These are phyloP conservation scores for Lucinisca nassula DNA, from an alignment of 2,888 invertebrate species.

Conservation along the genomic window DNA sequence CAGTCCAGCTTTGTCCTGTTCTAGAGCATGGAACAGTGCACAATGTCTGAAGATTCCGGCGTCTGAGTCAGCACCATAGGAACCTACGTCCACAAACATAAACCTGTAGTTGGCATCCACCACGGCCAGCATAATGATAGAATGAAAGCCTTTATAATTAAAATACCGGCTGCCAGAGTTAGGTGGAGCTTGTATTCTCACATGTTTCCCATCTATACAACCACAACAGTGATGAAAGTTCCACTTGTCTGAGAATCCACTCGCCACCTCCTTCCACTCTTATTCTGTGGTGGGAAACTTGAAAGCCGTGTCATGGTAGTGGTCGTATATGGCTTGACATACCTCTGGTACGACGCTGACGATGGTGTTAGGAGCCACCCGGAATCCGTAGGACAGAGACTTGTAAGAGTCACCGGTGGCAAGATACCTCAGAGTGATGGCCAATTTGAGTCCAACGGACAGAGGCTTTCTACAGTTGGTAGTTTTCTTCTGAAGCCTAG, in stretches of 20 bases:
- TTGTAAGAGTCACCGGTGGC: slow-evolving; percentile 74
- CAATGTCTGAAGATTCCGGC: slow-evolving; percentile 18
- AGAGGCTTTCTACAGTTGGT: background rate
- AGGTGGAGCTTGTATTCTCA: slow-evolving; percentile 76
- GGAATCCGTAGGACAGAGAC: slow-evolving; percentile 81
- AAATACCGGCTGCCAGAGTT: slow-evolving; percentile 78
- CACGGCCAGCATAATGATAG: slow-evolving; percentile 83
- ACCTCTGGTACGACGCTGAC: slow-evolving; percentile 80
- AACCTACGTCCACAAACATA: slow-evolving; percentile 18
- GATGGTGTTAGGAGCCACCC: slow-evolving; percentile 83
- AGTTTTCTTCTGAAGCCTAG: slow-evolving; percentile 13
- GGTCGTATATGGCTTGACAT: slow-evolving; percentile 78
- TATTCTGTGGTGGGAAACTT: slow-evolving; percentile 34
- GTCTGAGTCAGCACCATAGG: slow-evolving; percentile 20
- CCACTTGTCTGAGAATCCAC: slow-evolving; percentile 71
- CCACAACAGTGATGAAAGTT: slow-evolving; percentile 85
- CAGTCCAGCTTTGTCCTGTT: slow-evolving; percentile 30
- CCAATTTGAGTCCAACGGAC: slow-evolving; percentile 76
- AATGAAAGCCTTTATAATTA: slow-evolving; percentile 82
- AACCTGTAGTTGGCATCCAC: slow-evolving; percentile 26
- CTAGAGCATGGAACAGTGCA: slow-evolving; percentile 6
- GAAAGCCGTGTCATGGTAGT: slow-evolving; percentile 15
- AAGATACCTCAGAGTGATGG: slow-evolving; percentile 25
- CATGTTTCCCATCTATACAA: slow-evolving; percentile 83
- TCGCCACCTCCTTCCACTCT: slow-evolving; percentile 35